Conservation (phyloP, 2,113 vertebrate genomes). For the Chrysochloris asiatica region DNA sequence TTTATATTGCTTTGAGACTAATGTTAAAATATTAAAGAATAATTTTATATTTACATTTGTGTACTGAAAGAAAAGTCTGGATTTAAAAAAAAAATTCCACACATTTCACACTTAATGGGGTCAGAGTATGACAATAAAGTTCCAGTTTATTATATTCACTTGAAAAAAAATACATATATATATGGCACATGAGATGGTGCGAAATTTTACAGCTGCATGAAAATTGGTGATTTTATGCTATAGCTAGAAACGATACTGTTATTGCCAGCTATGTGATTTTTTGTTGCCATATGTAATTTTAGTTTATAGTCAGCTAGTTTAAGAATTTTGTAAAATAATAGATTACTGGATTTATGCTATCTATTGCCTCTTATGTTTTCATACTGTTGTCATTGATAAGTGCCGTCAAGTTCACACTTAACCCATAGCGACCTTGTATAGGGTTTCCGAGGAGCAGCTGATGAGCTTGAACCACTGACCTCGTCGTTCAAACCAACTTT, state of each 20-base stretch:
- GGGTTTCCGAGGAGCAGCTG: too few species aligned
- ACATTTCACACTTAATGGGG: conserved; percentile 19
- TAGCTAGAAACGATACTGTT: conserved; percentile 56
- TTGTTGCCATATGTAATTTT: conserved; percentile 48
- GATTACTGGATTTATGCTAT: too few species aligned
- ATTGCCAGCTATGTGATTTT: conserved; percentile 4
- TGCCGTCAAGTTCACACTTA: too few species aligned
- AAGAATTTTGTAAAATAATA: conserved; percentile 41
- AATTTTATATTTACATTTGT: conserved; percentile 52
- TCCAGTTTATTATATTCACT: conserved; percentile 39
- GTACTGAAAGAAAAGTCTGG: conserved; percentile 44
- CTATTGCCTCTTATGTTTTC: too few species aligned
- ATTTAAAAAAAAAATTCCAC: conserved; percentile 33
- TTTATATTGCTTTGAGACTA: neutral
- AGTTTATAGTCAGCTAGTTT: neutral
- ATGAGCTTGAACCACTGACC: too few species aligned
- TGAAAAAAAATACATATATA: conserved; percentile 16
- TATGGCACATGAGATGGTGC: conserved; percentile 37
- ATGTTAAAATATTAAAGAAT: conserved; percentile 39
- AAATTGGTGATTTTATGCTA: conserved; percentile 57
- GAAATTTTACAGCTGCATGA: conserved; percentile 63
- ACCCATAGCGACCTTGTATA: too few species aligned
- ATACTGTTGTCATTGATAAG: too few species aligned
- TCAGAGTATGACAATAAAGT: neutral
- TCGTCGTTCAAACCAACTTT: too few species aligned